phyloP scores from a whole-genome alignment of 2,113 vertebrate species.

The Pelusios castaneus region DNA sequence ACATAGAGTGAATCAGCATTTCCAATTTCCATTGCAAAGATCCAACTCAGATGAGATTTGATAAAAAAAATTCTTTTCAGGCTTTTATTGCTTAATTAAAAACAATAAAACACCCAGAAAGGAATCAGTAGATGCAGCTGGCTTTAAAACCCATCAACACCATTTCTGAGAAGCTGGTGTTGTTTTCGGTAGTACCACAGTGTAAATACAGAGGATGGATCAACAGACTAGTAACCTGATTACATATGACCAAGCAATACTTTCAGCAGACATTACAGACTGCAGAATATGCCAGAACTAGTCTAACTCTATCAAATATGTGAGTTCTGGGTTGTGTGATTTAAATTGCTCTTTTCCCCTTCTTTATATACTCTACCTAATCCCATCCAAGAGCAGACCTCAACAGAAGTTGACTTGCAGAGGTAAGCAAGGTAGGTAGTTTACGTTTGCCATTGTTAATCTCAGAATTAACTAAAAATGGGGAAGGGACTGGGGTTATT shows the following conservation, averaged over 20 bases:
- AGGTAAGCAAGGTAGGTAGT: background rate
- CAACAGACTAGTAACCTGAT: background rate
- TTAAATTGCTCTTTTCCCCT: background rate
- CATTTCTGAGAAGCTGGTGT: constrained; percentile 4
- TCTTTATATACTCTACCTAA: background rate
- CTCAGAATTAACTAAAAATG: background rate
- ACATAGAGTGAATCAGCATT: background rate
- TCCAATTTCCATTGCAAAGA: constrained; percentile 14
- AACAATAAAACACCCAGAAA: constrained; percentile 1
- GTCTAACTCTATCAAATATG: background rate
- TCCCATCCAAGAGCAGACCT: background rate
- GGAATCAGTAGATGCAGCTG: background rate
- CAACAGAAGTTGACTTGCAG: background rate
- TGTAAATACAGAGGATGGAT: background rate
- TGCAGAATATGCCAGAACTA: background rate
- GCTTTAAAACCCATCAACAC: constrained; percentile 6
- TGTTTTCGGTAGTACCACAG: background rate
- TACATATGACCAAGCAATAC: background rate
- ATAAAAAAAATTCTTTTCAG: constrained; percentile 19
- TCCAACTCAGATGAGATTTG: background rate
- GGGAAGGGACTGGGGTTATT: background rate
- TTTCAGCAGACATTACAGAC: background rate
- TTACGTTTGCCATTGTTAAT: background rate
- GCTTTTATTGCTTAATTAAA: constrained; percentile 13
- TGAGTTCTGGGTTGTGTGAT: background rate